Percentiles rank a stretch among this genome's conserved stretches.
phyloP scores from a whole-genome alignment of 2,797 vertebrate species.

The Novumbra hubbsi region DNA sequence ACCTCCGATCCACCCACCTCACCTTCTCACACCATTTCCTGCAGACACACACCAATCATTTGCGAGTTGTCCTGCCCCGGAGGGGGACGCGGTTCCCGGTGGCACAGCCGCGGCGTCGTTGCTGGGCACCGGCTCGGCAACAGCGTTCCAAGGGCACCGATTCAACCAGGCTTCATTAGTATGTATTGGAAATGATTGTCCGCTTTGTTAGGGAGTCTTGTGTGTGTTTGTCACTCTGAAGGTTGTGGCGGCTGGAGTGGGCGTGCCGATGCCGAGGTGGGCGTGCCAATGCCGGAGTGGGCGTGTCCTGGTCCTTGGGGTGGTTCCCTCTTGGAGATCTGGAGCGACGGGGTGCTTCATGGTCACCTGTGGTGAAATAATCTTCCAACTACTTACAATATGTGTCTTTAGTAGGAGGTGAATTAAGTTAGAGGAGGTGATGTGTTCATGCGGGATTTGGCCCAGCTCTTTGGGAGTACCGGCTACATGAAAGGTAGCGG shows the following conservation, averaged over 20 bases:
- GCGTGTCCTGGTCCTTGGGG: neutral
- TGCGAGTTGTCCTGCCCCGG: neutral
- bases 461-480: neutral
- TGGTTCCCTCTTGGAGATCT: neutral
- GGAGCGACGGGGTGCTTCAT: neutral
- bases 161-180: conserved; percentile 74
- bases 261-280: conserved; percentile 6
- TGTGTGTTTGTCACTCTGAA: conserved; percentile 58
- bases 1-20: neutral
- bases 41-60: neutral
- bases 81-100: conserved; percentile 18
- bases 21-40: neutral
- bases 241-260: conserved; percentile 43
- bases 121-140: conserved; percentile 44
- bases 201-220: conserved; percentile 68
- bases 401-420: neutral
- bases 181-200: conserved; percentile 80
- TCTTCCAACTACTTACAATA: neutral
- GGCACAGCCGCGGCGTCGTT: conserved; percentile 56
- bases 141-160: conserved; percentile 75
- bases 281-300: conserved; percentile 26
- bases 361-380: neutral
- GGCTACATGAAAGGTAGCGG: neutral
- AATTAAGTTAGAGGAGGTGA: neutral
- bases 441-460: too few species aligned